Evolutionary conservation across 2,797 vertebrate genomes (phyloP).

Genomic region (Premnoplex brunnescens): DNA sequence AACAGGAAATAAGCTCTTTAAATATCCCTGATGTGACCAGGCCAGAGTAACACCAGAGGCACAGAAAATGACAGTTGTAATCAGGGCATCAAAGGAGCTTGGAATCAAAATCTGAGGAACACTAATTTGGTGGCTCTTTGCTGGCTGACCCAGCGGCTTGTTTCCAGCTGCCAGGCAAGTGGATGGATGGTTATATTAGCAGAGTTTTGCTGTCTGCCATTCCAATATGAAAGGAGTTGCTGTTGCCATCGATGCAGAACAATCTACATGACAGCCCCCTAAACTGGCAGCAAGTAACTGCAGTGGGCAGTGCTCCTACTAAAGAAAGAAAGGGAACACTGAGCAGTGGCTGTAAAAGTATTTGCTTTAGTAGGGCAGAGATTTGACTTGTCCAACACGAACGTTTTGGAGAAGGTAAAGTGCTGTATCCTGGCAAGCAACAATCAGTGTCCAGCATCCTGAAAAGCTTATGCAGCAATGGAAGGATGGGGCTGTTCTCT

Average conservation of each 20-base stretch:
- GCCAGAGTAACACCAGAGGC: background rate
- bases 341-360: background rate
- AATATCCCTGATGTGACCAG: background rate
- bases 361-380: background rate
- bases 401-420: background rate
- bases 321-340: background rate
- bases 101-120: background rate
- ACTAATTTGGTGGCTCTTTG: background rate
- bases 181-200: background rate
- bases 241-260: constrained; percentile 26
- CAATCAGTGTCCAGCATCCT: background rate
- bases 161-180: background rate
- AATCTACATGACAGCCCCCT: constrained; percentile 42
- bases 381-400: background rate
- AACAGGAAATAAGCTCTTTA: background rate
- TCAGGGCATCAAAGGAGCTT: background rate
- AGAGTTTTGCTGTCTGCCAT: constrained; percentile 41
- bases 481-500: background rate
- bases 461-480: background rate
- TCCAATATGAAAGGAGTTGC: background rate
- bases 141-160: background rate
- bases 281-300: constrained; percentile 4
- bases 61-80: background rate
- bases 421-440: background rate
- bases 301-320: background rate